Base-by-base conservation (phyloP, 2,888 invertebrate genomes). In the Melikaiella ostensackeni region DNA sequence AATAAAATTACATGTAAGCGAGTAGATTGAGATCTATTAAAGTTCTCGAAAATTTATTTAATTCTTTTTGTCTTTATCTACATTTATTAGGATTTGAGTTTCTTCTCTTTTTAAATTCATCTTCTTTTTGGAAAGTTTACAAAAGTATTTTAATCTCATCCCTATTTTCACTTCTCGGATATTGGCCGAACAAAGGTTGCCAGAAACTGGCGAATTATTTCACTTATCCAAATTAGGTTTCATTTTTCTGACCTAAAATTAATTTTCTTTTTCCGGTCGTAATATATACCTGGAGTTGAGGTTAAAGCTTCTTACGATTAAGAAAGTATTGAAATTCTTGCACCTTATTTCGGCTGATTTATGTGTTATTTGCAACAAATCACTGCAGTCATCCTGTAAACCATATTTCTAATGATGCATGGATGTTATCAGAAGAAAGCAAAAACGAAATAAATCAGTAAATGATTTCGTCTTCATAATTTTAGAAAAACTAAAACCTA, bases 261-360 rank as follows among this genome's bases (percentile, higher is more conserved):
- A 24, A 21, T 33, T 70, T 46, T 70, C 50, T 30, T 50, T 33
- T 70, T 70, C 70, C 50, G 70, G 46, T 21, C 24, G 16, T n/a
- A 50, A 50, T 46, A 50, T 70, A 50, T 70, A 27, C 46, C 46
- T 50, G 13, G 33, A 27, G 46, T 70, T 70, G 27, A 70, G n/a
- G 5, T 70, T 6, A 30, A 13, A 64, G 50, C 27, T 70, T 42
- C 46, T 46, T 46, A 13, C 24, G 27, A 16, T 27, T 30, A 8
- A n/a, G 27, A 16, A 50, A 70, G 19, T 11, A 19, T 27, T n/a
- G 46, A 19, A 30, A 70, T 30, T 33, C n/a, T 70, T n/a, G 19
- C 19, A 70, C 50, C 24, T 5, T 16, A 11, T 46, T 66, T 66
- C 19, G 1, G 8, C 42, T 30, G 30, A 70, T 50, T 70, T 50